Conservation (phyloP, 2,797 vertebrate genomes). For the Euthynnus affinis region DNA sequence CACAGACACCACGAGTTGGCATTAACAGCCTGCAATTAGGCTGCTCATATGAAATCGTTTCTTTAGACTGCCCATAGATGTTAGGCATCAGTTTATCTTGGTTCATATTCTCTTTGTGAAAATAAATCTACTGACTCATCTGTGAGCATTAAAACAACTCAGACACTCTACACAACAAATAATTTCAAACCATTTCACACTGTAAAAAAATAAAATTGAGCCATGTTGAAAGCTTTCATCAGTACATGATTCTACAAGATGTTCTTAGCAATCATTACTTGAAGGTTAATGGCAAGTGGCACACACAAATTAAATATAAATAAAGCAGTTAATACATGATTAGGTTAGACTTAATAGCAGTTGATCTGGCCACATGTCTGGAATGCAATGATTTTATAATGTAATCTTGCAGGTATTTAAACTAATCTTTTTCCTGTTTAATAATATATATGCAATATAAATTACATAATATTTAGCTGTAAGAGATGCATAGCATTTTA, state of each 20-base stretch:
- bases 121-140: neutral
- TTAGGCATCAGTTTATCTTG: neutral
- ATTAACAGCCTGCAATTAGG: neutral
- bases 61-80: neutral
- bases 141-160: neutral
- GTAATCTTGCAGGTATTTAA: neutral
- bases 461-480: neutral
- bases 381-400: neutral
- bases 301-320: slow-evolving; percentile 14
- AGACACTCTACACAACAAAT: no score
- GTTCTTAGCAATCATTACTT: neutral
- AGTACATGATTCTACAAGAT: neutral
- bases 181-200: no score
- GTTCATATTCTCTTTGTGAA: neutral
- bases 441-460: neutral
- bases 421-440: neutral
- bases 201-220: neutral
- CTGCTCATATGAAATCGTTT: neutral
- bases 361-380: neutral
- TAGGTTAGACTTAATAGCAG: neutral
- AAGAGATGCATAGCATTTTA: neutral
- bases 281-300: neutral
- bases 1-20: neutral
- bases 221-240: neutral
- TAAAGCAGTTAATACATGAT: neutral